phyloP scores from a whole-genome alignment of 2,113 vertebrate genomes.

The Cyprinodon variegatus region DNA sequence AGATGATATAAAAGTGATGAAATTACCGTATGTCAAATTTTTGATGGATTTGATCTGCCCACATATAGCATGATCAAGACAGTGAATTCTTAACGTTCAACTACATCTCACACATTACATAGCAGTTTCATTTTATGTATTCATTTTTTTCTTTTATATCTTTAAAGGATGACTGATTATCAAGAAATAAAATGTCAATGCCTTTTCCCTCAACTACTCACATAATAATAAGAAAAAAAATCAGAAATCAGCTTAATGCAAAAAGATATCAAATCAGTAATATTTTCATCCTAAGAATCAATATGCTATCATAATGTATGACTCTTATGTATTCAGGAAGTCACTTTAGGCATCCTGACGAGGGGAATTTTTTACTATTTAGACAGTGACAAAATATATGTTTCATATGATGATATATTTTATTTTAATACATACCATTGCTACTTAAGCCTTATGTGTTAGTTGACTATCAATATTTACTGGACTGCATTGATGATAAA shows the following conservation, averaged over 20 bases:
- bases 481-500: background rate
- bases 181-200: background rate
- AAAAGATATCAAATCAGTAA: background rate
- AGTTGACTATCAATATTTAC: background rate
- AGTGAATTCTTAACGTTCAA: background rate
- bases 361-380: no score
- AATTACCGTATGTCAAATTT: background rate
- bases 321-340: no score
- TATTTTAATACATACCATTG: no score
- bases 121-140: no score
- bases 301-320: no score
- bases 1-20: background rate
- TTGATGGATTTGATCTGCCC: background rate
- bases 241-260: background rate
- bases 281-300: no score
- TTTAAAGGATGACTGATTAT: background rate
- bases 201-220: background rate
- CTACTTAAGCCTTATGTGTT: no score
- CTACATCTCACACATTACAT: background rate
- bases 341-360: no score
- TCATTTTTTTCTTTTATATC: background rate
- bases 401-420: no score
- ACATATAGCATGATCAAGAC: background rate
- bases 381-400: no score
- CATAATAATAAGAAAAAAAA: background rate